Conservation (phyloP, 2,888 invertebrate species). For the Coleophora deauratella region DNA sequence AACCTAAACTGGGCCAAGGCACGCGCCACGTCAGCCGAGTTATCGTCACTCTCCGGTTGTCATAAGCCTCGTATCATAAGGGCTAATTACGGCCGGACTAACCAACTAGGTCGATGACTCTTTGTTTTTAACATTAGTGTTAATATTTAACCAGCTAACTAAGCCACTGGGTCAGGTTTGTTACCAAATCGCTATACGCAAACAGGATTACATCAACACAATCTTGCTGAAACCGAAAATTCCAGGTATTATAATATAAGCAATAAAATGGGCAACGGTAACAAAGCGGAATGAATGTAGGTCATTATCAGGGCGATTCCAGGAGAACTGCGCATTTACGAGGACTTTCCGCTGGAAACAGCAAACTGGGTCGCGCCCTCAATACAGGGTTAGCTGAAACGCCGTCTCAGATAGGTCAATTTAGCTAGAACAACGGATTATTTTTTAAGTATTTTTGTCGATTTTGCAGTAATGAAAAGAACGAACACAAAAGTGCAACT, state of each 20-base stretch:
- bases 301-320: slow-evolving; percentile 61
- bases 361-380: slow-evolving; percentile 47
- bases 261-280: not conserved
- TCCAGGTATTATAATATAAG: too few relatives aligned
- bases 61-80: slow-evolving; percentile 21
- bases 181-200: too few relatives aligned
- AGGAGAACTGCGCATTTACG: slow-evolving; percentile 41
- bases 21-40: slow-evolving; percentile 38
- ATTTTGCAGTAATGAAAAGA: too few relatives aligned
- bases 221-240: too few relatives aligned
- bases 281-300: slow-evolving; percentile 27
- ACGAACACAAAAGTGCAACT: too few relatives aligned
- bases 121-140: slow-evolving; percentile 33
- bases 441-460: too few relatives aligned
- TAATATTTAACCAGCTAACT: slow-evolving; percentile 32
- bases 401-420: slow-evolving; percentile 27
- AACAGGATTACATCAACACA: too few relatives aligned
- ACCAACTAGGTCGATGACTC: slow-evolving; percentile 61
- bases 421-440: slow-evolving; percentile 2
- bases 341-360: slow-evolving; percentile 45
- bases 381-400: slow-evolving; percentile 38
- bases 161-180: slow-evolving; percentile 3
- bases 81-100: slow-evolving; percentile 39
- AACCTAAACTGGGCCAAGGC: slow-evolving; percentile 57
- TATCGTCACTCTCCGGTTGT: slow-evolving; percentile 31